Percentiles rank a stretch among this genome's conserved stretches.
phyloP scores from a whole-genome alignment of 2,113 vertebrate species.

The Eptesicus fuscus region DNA sequence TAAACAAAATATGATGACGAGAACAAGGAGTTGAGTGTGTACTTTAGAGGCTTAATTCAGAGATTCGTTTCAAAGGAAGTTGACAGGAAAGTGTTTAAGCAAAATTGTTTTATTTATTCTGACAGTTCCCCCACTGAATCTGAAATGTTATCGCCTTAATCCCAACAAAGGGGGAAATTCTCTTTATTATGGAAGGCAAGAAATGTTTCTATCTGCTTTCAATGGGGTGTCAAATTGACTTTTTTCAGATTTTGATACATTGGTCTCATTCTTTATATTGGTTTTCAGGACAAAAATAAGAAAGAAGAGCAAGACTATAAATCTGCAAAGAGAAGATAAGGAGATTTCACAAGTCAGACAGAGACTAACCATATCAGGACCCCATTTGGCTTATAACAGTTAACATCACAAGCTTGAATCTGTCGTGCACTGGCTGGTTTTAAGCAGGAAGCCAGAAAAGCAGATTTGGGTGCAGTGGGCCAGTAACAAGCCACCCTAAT shows the following conservation, averaged over 20 bases:
- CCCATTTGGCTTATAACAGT: neutral
- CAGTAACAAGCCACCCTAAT: neutral
- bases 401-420: neutral
- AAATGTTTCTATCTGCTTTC: neutral
- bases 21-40: neutral
- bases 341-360: neutral
- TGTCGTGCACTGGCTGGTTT: neutral
- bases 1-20: neutral
- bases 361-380: neutral
- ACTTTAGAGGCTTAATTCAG: neutral
- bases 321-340: neutral
- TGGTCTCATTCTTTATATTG: neutral
- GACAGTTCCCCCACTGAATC: neutral
- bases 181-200: neutral
- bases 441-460: neutral
- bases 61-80: neutral
- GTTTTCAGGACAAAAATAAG: neutral
- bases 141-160: neutral
- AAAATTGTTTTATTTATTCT: neutral
- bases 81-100: neutral
- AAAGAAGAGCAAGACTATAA: neutral
- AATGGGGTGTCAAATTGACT: neutral
- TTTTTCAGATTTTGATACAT: neutral
- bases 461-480: neutral
- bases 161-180: neutral